Conservation (phyloP, 2,113 vertebrate genomes). For the Tauraco erythrolophus region DNA sequence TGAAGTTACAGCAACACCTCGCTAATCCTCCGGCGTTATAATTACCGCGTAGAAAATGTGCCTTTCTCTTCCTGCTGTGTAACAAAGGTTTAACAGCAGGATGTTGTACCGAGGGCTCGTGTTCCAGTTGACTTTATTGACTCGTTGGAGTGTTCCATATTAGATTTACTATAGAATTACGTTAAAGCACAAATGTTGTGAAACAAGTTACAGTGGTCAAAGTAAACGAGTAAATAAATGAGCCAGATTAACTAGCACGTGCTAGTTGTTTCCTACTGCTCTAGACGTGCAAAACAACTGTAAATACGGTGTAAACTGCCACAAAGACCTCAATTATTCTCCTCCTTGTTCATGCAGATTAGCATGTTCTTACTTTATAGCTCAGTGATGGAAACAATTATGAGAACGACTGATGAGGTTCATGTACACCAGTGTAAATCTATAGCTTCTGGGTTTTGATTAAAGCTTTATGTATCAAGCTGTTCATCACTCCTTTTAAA, state of each 20-base stretch:
- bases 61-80: not conserved
- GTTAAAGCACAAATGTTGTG: not conserved
- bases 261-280: not conserved
- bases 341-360: constrained; percentile 2
- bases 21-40: accelerated
- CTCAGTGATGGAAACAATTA: constrained; percentile 18
- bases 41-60: not conserved
- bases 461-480: not conserved
- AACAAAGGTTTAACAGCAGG: not conserved
- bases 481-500: not conserved
- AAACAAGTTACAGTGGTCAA: constrained; percentile 27
- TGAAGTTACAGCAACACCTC: not conserved
- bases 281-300: constrained; percentile 5
- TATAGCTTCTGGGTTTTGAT: not conserved
- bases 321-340: constrained; percentile 30
- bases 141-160: not conserved
- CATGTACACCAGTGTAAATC: not conserved
- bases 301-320: constrained; percentile 19
- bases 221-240: not conserved
- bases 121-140: not conserved
- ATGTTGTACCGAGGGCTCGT: not conserved
- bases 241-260: not conserved
- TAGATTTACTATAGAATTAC: not conserved
- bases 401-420: not conserved
- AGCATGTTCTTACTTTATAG: not conserved